Base-by-base conservation (phyloP, 2,797 vertebrate species). In the Heterohyrax brucei region DNA sequence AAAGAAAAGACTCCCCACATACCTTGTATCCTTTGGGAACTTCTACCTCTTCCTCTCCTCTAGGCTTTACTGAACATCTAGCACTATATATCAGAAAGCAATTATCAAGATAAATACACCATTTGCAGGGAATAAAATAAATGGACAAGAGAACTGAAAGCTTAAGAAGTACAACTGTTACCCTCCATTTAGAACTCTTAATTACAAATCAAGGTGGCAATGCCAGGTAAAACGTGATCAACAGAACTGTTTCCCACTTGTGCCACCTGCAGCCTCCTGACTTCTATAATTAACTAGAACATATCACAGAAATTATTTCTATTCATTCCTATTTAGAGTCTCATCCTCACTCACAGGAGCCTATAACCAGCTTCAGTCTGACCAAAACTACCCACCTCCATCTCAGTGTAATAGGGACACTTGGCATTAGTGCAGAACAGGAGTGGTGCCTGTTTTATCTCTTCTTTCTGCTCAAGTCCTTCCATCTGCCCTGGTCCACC, bases 51-150 rank as follows among this genome's bases (percentile, higher is more conserved):
- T 83, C 62, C 59, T 61, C 59, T 21, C 7, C 16, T 78, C 75
- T 77, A 91, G 13, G 4, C 46, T 73, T 89, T 77, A 26, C 46
- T 91, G 53, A 94, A 94, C 50, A 39, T 10, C 30, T 59, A 50
- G 70, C 9, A 77, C 13, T 88, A 50, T 30, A 44, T 48, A 24
- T n/a, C 33, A 86, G 59, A 50, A 8, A 91, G 68, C 62, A 79
- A 9, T n/a, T 70, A 10, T 5, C 16, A 76, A 12, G 18, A 82
- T 82, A 94, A 93, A 50, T 59, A 86, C 62, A 48, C 1, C 16
- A 33, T 76, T 87, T 95, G 64, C 88, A 79, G 48, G 75, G 28
- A 91, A 91, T n/a, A 93, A 93, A 88, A 16, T 62, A 77, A 89
- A 83, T 30, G 44, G 39, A 14, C 8, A 59, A 87, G 24, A 80